Percentiles rank a stretch among this genome's conserved stretches.
phyloP scores from a whole-genome alignment of 2,113 vertebrate species.

The Myodes glareolus region DNA sequence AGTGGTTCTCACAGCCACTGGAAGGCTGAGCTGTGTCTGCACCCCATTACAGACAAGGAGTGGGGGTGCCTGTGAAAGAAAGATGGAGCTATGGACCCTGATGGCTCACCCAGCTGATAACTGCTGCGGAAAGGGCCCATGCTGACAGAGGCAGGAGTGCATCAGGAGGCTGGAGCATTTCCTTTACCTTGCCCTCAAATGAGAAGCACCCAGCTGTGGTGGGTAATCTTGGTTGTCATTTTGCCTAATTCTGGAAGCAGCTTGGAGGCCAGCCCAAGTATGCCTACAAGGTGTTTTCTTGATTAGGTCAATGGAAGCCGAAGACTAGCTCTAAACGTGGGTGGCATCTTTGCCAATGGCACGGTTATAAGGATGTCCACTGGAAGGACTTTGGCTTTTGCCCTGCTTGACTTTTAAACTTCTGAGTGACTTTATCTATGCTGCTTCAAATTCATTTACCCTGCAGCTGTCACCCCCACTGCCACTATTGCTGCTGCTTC shows the following conservation, averaged over 20 bases:
- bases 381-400: too few relatives aligned
- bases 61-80: neutral
- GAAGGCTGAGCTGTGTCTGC: neutral
- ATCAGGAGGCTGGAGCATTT: neutral
- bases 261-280: neutral
- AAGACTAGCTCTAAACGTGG: neutral
- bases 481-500: too few relatives aligned
- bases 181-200: neutral
- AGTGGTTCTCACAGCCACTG: too few relatives aligned
- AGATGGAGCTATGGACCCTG: neutral
- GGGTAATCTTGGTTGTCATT: neutral
- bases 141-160: neutral
- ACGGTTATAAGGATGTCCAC: neutral
- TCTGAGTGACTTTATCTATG: neutral
- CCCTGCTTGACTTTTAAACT: neutral
- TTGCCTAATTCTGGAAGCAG: neutral
- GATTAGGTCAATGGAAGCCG: neutral
- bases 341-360: neutral
- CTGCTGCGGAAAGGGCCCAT: neutral
- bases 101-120: too few relatives aligned
- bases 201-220: neutral
- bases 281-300: neutral
- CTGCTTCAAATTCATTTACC: neutral
- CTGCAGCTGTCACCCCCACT: neutral
- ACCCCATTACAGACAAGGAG: fast-evolving